Conservation (phyloP, 2,888 invertebrate species). For the Nomada flava region DNA sequence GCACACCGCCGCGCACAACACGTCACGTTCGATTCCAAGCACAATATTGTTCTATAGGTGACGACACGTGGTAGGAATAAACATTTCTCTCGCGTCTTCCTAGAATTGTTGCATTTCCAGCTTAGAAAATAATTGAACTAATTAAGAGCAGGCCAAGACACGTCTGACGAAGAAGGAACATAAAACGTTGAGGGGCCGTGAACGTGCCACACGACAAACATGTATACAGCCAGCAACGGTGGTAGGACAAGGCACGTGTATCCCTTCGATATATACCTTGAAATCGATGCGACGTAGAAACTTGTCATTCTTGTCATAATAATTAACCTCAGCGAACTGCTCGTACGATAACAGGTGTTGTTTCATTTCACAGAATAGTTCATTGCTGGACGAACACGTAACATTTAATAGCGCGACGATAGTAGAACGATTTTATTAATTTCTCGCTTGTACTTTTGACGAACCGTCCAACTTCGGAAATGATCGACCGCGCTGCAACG, state of each 20-base stretch:
- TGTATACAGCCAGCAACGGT: conserved; percentile 9
- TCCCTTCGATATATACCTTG: conserved; percentile 33
- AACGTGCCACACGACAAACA: conserved; percentile 34
- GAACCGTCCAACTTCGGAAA: not conserved
- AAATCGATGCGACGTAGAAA: not conserved
- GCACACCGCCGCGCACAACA: conserved; percentile 18
- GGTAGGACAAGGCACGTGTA: conserved; percentile 29
- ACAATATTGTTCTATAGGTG: conserved; percentile 57
- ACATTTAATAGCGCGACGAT: not conserved
- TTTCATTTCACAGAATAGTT: not conserved
- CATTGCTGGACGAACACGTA: conserved; percentile 1
- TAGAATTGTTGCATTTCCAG: conserved; percentile 72
- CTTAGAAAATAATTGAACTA: conserved; percentile 72
- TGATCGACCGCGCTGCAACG: not conserved
- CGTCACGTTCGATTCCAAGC: conserved; percentile 67
- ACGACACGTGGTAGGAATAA: conserved; percentile 68
- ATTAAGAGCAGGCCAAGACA: conserved; percentile 63
- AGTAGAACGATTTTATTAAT: not conserved
- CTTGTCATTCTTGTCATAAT: not conserved
- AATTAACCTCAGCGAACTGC: too few relatives aligned
- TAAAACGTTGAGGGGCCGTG: conserved; percentile 54
- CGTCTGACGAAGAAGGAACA: conserved; percentile 66
- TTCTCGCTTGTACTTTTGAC: not conserved
- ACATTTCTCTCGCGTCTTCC: conserved; percentile 49
- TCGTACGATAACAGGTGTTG: not conserved